phyloP scores from a whole-genome alignment of 2,888 invertebrate species.

The Aradus depressus region DNA sequence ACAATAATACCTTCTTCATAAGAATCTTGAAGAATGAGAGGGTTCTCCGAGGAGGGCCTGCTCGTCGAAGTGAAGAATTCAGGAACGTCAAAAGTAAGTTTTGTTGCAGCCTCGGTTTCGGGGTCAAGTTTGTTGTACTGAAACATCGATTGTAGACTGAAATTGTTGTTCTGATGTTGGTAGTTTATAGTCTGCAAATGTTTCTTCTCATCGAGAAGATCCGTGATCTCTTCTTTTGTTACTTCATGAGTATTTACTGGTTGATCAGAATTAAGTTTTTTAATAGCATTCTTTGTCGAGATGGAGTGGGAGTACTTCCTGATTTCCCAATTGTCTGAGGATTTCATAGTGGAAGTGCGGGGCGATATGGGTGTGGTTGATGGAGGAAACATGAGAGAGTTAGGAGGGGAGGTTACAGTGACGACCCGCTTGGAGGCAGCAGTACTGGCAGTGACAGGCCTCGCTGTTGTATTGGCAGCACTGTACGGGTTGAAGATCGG shows the following conservation, averaged over 20 bases:
- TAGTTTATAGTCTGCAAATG: conserved; percentile 2
- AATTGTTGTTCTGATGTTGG: too few species aligned
- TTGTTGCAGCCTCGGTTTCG: neutral
- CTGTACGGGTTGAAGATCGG: conserved; percentile 47
- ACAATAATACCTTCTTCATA: conserved; percentile 5
- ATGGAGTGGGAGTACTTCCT: too few species aligned
- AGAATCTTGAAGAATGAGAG: neutral
- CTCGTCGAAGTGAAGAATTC: neutral
- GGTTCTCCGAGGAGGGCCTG: neutral
- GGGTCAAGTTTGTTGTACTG: conserved; percentile 14
- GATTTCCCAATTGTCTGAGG: too few species aligned
- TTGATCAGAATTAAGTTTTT: too few species aligned
- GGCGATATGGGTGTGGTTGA: too few species aligned
- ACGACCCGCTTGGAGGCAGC: neutral
- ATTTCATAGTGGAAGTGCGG: too few species aligned
- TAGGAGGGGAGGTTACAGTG: neutral
- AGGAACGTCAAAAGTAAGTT: too few species aligned
- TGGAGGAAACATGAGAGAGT: too few species aligned
- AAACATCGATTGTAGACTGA: conserved; percentile 6
- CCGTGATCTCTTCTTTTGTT: neutral
- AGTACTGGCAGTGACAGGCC: neutral
- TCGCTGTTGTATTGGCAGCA: neutral
- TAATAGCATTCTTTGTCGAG: too few species aligned
- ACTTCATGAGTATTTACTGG: neutral
- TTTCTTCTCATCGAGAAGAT: conserved; percentile 1